Base-by-base conservation (phyloP, 2,888 invertebrate species). In the Pseudococcus jackbeardsleyi region DNA sequence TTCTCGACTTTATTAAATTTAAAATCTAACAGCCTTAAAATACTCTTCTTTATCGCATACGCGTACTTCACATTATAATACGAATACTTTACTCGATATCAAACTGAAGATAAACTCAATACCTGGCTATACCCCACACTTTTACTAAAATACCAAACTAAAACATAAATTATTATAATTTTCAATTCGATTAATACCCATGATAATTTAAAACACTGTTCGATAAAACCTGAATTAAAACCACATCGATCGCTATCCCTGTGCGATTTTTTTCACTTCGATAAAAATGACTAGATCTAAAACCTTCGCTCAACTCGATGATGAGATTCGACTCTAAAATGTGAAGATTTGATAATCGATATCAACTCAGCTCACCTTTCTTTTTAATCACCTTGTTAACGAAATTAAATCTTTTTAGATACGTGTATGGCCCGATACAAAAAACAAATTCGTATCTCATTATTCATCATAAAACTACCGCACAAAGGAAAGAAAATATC, bases 251-350 rank as follows among this genome's bases (percentile, higher is more conserved):
- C 15, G 26, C 59, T 59, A 7, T 59, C 59, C 19, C 19, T 11
- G 5, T 5, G 59, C 7, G 59, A 17, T 17, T 17, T 54, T 54
- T 5, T 19, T 59, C n/a, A 59, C 59, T 8, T 19, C 59, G 6
- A 17, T 59, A 72, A 72, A 72, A 72, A 26, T 72, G 68, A 72
- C 68, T 72, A 72, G 68, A 72, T 33, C 33, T 72, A 15, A 26
- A 33, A 33, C 68, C 26, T 33, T 26, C 26, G 4, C 68, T 59
- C 59, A 19, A 72, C 68, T 72, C 26, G 11, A 33, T 12, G 11
- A 72, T 72, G 64, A 64, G 64, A 64, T 64, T 64, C 64, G 64
- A 19, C 19, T 64, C 64, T 54, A 54, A 54, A 54, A 46, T 46
- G 12, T 12, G 46, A 33, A 33, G 26, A 33, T 33, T 33, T 33